These are phyloP conservation scores for Idaea straminata DNA, from an alignment of 2,888 invertebrate species.

Conservation along the genomic window DNA sequence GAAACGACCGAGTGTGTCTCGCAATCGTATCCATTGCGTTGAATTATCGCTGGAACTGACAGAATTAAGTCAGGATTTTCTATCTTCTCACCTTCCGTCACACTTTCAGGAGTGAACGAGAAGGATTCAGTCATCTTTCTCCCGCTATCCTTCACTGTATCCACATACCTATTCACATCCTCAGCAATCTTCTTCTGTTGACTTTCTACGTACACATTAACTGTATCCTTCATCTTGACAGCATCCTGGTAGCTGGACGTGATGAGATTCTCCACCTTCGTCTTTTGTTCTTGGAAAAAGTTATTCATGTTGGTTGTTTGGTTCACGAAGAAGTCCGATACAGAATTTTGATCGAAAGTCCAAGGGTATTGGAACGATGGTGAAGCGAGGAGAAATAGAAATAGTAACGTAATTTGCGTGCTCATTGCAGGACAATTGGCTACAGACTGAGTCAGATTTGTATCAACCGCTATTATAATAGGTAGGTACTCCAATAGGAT, in stretches of 20 bases:
- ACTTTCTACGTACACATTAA: constrained; percentile 52
- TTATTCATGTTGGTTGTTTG: constrained; percentile 23
- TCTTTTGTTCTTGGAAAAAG: constrained; percentile 35
- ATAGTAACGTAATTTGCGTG: constrained; percentile 24
- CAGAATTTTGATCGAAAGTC: constrained; percentile 26
- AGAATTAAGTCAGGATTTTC: constrained; percentile 57
- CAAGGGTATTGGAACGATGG: constrained; percentile 27
- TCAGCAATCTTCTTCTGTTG: constrained; percentile 49
- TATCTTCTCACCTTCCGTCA: constrained; percentile 37
- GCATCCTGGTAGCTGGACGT: constrained; percentile 34
- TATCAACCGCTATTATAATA: constrained; percentile 6
- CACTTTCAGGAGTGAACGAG: constrained; percentile 41
- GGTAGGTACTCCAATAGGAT: not conserved
- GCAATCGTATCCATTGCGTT: constrained; percentile 82
- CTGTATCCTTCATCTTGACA: constrained; percentile 44
- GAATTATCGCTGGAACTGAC: constrained; percentile 60
- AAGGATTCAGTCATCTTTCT: constrained; percentile 46
- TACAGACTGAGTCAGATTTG: constrained; percentile 7
- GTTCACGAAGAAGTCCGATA: constrained; percentile 28
- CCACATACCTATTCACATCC: constrained; percentile 52
- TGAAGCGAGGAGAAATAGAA: constrained; percentile 19
- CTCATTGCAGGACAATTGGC: constrained; percentile 30
- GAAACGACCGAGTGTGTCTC: constrained; percentile 87
- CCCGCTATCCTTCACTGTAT: constrained; percentile 47
- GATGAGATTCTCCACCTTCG: constrained; percentile 46